Evolutionary conservation across 2,113 vertebrate species (phyloP), one percentile per base, ranked within the genome.

Genomic region (Zosterops lateralis): DNA sequence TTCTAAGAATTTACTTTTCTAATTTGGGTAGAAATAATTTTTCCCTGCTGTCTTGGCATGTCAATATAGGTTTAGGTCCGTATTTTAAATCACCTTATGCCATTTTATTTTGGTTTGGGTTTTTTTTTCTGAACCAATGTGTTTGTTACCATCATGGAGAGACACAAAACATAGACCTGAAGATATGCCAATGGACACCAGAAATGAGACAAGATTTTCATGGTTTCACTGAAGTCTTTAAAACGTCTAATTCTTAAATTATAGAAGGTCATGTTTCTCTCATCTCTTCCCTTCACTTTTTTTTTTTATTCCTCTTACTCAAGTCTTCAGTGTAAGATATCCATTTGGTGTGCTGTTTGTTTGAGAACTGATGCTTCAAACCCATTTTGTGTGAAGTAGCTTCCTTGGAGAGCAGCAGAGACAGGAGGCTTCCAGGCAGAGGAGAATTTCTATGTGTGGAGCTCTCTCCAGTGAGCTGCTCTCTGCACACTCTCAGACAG

Each of bases 61-160:
- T 26, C 28, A 32, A 4, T 20, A 2, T 53, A 44, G 19, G 51
- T 48, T 48, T 67, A 21, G 36, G 28, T 72, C 28, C 3, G 67
- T 42, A 26, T 74, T 94, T 90, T 81, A 81, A 83, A 84, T 36
- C 4, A 22, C 16, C 14, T 65, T 68, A 57, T 10, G 12, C 1
- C 12, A 12, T 17, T 60, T 65, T n/a, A 5, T 14, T 68, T 44
- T 14, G 0, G 0, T 31, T 75, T 77, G 10, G 2, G 48, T 62
- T 80, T 56, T 80, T 31, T 31, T 67, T 29, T 12, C 18, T 48
- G 14, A 4, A 24, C 8, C 22, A 7, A 6, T 80, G 15, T 28
- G 6, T 34, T 88, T 81, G 9, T 17, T 68, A 4, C 14, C 60
- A 22, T 10, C 24, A 56, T 4, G 18, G 18, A 70, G 24, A 83